phyloP scores from a whole-genome alignment of 2,797 vertebrate genomes.

The Squalus acanthias region DNA sequence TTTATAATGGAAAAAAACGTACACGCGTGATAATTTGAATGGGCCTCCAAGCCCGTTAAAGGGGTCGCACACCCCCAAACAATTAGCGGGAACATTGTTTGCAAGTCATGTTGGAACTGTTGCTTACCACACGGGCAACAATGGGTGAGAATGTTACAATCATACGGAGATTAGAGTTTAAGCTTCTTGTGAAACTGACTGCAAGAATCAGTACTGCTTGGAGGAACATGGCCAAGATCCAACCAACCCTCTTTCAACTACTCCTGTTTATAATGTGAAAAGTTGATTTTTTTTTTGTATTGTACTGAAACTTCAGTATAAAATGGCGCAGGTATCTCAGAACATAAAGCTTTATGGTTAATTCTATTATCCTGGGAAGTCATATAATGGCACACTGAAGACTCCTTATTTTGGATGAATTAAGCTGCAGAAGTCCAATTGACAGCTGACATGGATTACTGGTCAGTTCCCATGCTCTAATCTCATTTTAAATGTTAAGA shows the following conservation, averaged over 20 bases:
- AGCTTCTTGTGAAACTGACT: not conserved
- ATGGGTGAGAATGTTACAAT: not conserved
- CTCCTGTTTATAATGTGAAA: not conserved
- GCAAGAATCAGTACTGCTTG: not conserved
- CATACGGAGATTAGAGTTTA: not conserved
- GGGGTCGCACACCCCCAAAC: no score
- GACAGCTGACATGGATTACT: not conserved
- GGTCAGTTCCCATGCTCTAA: not conserved
- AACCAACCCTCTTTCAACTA: not conserved
- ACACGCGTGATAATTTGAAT: no score
- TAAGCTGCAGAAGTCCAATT: not conserved
- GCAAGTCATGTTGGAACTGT: not conserved
- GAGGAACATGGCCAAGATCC: not conserved
- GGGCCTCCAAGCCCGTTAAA: no score
- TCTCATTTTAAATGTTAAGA: not conserved
- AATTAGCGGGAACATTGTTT: not conserved
- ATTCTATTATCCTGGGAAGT: not conserved
- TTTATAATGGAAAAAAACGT: no score
- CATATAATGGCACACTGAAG: not conserved
- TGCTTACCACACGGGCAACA: not conserved
- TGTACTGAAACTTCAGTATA: not conserved
- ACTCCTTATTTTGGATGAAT: not conserved
- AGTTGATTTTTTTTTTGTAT: not conserved
- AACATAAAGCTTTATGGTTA: not conserved
- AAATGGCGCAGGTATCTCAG: not conserved